These are phyloP conservation scores for Torymus tubicola DNA, from an alignment of 2,888 invertebrate genomes.

Conservation along the genomic window DNA sequence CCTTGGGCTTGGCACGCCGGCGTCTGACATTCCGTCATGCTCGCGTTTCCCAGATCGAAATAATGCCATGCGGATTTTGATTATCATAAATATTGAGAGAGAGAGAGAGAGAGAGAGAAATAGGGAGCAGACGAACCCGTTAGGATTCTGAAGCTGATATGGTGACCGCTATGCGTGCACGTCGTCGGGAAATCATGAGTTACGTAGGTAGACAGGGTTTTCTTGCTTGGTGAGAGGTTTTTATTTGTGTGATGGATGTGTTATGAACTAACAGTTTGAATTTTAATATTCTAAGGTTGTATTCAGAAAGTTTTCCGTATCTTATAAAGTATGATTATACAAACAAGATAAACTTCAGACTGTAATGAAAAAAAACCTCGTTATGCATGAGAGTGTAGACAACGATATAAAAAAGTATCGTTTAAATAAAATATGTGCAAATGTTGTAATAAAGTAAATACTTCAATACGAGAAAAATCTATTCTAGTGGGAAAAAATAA, in stretches of 20 bases:
- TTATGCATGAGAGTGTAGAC: too few relatives aligned
- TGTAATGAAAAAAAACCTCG: background rate
- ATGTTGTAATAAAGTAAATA: background rate
- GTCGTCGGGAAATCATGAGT: conserved; percentile 38
- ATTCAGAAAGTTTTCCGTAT: too few relatives aligned
- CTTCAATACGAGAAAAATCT: conserved; percentile 3
- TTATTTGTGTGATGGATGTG: too few relatives aligned
- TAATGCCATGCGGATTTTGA: conserved; percentile 74
- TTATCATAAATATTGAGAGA: conserved; percentile 74
- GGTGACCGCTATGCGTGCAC: conserved; percentile 53
- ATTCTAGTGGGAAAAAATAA: conserved; percentile 7
- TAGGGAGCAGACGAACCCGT: conserved; percentile 63
- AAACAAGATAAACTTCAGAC: background rate
- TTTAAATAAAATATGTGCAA: too few relatives aligned
- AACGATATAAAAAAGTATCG: too few relatives aligned
- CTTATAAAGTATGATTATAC: background rate
- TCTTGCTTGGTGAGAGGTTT: too few relatives aligned
- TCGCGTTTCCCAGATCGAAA: conserved; percentile 75
- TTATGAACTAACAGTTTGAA: too few relatives aligned
- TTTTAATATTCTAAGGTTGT: too few relatives aligned
- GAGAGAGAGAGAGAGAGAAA: conserved; percentile 47
- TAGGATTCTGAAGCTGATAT: conserved; percentile 68
- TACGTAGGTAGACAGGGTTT: background rate
- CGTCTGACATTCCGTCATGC: conserved; percentile 74
- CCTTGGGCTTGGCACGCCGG: conserved; percentile 28